A percentile compares a stretch with the other conserved stretches of the same genome.
Conservation (phyloP, 1,140 invertebrate species). For the Cydia amplana region DNA sequence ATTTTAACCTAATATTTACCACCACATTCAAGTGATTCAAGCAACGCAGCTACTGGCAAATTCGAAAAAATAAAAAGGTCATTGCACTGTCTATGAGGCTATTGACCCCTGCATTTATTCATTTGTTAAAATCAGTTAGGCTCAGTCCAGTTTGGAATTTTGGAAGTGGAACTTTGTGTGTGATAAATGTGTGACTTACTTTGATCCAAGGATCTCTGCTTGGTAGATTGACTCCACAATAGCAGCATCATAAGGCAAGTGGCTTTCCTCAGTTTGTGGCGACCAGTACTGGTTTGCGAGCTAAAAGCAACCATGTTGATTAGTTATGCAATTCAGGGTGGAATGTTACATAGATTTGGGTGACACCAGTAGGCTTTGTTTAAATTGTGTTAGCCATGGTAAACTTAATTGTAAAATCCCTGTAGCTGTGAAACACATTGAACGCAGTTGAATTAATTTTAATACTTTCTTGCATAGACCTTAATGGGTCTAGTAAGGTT, state of each 20-base stretch:
- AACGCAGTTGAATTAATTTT: not conserved
- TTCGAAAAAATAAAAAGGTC: conserved; percentile 63
- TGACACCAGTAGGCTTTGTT: conserved; percentile 65
- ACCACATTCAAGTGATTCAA: not conserved
- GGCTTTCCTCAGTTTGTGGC: conserved; percentile 85
- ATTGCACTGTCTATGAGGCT: conserved; percentile 66
- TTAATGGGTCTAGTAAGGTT: too few relatives aligned
- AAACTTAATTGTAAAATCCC: not conserved
- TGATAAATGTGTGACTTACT: conserved; percentile 71
- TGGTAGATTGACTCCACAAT: conserved; percentile 91
- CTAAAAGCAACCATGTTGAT: conserved; percentile 80
- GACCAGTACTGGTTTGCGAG: conserved; percentile 94
- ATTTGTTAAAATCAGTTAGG: conserved; percentile 68
- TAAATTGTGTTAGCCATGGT: conserved; percentile 21
- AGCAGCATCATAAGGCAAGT: conserved; percentile 85
- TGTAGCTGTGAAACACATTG: not conserved
- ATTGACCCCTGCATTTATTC: conserved; percentile 59
- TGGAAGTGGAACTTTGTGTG: conserved; percentile 41
- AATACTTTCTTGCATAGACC: too few relatives aligned
- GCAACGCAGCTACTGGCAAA: conserved; percentile 46
- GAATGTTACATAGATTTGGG: conserved; percentile 69
- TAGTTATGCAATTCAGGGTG: conserved; percentile 64
- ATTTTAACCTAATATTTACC: not conserved
- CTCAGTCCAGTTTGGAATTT: conserved; percentile 47
- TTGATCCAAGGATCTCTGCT: conserved; percentile 88